Base-by-base conservation (phyloP, 2,888 invertebrate genomes). In the Phengaris arion region DNA sequence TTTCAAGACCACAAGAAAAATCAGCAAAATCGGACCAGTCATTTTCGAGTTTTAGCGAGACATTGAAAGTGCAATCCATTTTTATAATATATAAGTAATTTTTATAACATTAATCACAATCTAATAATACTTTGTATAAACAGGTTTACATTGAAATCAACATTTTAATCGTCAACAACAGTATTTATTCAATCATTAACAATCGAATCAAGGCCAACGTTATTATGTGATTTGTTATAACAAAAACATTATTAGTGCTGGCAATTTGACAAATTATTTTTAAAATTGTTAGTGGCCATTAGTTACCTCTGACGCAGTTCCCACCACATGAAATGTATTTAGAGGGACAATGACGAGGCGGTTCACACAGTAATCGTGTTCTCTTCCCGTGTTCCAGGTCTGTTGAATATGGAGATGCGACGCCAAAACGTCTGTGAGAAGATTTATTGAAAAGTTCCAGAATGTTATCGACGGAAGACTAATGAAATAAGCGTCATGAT, bases 251-350 rank as follows among this genome's bases (percentile, higher is more conserved):
- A 59, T 59, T 75, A n/a, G 57, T 51, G 48, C 6, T 51, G 48
- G 55, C 59, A 75, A 75, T 75, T 75, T 75, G 22, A 75, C 13
- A 72, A 75, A 75, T 72, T 70, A 70, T 70, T 75, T 55, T 70
- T 70, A 59, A 75, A 75, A 70, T 75, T 70, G 70, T 35, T 75
- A 48, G 72, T 15, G 72, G 72, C 54, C 72, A 72, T 72, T 72
- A 72, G 15, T 12, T 22, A 22, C 22, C 22, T 52, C 70, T 72
- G 52, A 35, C 54, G 54, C 12, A 22, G 70, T 52, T 52, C 52
- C 72, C 52, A 72, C 52, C 35, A 13, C 12, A 70, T 6, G 52
- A 51, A 51, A 48, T 22, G 51, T 72, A 35, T 52, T 68, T 72
- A 54, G 72, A 12, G 70, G 70, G 70, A 54, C 72, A 13, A 54